Conservation (phyloP, 2,797 vertebrate genomes). For the Poeciliopsis turneri region DNA sequence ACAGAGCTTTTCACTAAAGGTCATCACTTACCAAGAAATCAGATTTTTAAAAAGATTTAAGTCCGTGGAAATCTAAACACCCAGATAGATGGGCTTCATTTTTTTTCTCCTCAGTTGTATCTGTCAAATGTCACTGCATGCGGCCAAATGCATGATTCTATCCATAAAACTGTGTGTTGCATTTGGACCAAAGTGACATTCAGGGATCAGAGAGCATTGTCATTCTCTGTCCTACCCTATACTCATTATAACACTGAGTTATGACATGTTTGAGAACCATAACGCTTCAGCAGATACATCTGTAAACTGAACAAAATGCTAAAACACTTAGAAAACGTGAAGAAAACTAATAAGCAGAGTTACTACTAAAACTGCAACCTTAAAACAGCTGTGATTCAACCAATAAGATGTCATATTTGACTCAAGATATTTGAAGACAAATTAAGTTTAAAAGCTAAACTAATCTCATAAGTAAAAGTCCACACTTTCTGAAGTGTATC, state of each 20-base stretch:
- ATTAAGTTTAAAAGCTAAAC: background rate
- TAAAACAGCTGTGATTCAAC: background rate
- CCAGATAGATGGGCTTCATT: constrained; percentile 61
- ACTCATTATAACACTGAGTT: constrained; percentile 70
- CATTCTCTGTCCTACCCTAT: constrained; percentile 69
- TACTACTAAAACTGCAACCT: background rate
- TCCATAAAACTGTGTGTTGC: constrained; percentile 72
- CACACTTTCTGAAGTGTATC: background rate
- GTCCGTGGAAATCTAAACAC: constrained; percentile 74
- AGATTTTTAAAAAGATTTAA: constrained; percentile 68
- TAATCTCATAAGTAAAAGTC: background rate
- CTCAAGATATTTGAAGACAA: background rate
- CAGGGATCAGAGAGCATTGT: constrained; percentile 81
- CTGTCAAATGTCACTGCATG: constrained; percentile 67
- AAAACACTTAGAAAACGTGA: constrained; percentile 43
- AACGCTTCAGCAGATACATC: constrained; percentile 68
- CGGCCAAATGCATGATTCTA: constrained; percentile 72
- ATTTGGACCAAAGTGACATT: constrained; percentile 76
- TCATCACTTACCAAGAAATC: constrained; percentile 82
- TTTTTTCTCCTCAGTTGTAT: constrained; percentile 40
- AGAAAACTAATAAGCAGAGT: constrained; percentile 26
- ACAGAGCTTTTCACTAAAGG: constrained; percentile 81
- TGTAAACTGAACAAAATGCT: constrained; percentile 50
- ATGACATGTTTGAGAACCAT: constrained; percentile 66
- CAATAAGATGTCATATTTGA: background rate